Evolutionary conservation across 30 jellyfish, hydroid and myxozoan genomes (phyloP).

Genomic region (Pseudorhiza aurosa): DNA sequence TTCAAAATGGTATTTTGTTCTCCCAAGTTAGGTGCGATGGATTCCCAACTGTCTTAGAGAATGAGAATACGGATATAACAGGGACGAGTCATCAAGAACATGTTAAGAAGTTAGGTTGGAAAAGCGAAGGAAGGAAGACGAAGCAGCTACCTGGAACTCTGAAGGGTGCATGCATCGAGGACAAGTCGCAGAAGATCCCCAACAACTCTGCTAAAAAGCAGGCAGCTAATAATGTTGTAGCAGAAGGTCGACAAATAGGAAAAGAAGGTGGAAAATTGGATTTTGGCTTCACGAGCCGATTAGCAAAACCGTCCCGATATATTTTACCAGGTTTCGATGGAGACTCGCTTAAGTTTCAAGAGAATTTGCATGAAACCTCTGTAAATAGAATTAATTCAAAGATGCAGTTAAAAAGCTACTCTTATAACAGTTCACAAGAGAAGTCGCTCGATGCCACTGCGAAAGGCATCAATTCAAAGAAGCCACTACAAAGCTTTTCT

Average conservation of each 20-base stretch:
- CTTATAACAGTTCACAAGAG: neutral
- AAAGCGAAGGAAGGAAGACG: neutral
- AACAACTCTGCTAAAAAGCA: neutral
- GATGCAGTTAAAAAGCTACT: neutral
- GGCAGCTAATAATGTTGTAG: neutral
- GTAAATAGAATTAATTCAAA: neutral
- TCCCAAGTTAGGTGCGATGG: too few species aligned
- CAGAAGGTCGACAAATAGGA: neutral
- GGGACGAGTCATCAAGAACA: too few species aligned
- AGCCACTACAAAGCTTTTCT: conserved; percentile 3
- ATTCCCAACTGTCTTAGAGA: too few species aligned
- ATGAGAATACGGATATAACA: too few species aligned
- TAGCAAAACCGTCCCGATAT: neutral
- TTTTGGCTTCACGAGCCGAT: neutral
- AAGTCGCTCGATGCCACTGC: neutral
- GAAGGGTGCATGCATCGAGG: neutral
- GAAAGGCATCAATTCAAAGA: neutral
- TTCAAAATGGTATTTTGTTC: too few species aligned
- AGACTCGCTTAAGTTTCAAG: neutral
- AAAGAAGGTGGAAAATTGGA: neutral
- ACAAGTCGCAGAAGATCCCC: neutral
- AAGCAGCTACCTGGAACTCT: neutral
- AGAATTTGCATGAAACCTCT: neutral
- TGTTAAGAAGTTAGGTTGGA: too few species aligned
- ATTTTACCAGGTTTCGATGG: neutral